Conservation (phyloP, 2,888 invertebrate species). For the Andrena minutula region DNA sequence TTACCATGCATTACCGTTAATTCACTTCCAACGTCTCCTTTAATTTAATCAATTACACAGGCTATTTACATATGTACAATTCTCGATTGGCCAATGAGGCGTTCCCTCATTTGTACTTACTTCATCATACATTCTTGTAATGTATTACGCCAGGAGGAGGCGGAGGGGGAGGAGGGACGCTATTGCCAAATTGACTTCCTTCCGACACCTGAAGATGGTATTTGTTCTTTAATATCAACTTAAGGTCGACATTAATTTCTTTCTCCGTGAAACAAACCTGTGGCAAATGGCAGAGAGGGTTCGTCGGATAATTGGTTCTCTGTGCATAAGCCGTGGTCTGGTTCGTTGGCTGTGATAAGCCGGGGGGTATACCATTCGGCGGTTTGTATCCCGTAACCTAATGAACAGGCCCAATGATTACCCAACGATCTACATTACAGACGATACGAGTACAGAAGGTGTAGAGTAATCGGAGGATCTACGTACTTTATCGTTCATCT, state of each 20-base stretch:
- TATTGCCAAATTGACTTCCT: slow-evolving; percentile 77
- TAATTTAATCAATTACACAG: slow-evolving; percentile 62
- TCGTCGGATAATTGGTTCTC: slow-evolving; percentile 79
- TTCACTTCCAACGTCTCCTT: slow-evolving; percentile 36
- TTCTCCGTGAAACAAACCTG: slow-evolving; percentile 73
- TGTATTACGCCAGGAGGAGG: slow-evolving; percentile 77
- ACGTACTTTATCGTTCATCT: slow-evolving; percentile 88
- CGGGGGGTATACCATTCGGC: slow-evolving; percentile 78
- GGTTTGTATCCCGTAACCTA: slow-evolving; percentile 83
- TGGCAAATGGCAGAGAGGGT: slow-evolving; percentile 80
- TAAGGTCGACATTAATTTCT: background rate
- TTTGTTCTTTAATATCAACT: slow-evolving; percentile 14
- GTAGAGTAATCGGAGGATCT: background rate
- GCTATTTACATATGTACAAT: slow-evolving; percentile 73
- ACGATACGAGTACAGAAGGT: background rate
- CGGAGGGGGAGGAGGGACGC: slow-evolving; percentile 73
- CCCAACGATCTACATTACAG: background rate
- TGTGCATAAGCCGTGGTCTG: slow-evolving; percentile 80
- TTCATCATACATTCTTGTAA: slow-evolving; percentile 78
- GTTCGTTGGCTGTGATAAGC: slow-evolving; percentile 79
- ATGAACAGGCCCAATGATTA: slow-evolving; percentile 19
- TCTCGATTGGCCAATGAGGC: slow-evolving; percentile 25
- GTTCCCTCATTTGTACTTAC: slow-evolving; percentile 44
- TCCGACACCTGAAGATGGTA: slow-evolving; percentile 74
- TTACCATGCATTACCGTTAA: background rate